These are phyloP conservation scores for Aporrectodea caliginosa DNA, from an alignment of 1,140 invertebrate species.

Conservation along the genomic window DNA sequence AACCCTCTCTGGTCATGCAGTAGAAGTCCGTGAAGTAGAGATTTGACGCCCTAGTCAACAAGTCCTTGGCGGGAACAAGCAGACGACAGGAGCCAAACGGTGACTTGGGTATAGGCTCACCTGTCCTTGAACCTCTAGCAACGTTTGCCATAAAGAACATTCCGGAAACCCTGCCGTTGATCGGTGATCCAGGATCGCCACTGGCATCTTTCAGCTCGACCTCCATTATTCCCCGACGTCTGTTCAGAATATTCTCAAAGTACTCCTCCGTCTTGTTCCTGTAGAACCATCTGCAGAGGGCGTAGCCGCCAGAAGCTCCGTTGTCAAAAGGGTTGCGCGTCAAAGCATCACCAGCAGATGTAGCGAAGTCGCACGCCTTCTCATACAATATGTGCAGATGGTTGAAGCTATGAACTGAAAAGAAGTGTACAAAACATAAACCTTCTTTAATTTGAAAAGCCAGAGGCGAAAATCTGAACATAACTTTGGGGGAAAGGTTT, in stretches of 20 bases:
- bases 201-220: slow-evolving; percentile 5
- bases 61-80: background rate
- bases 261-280: slow-evolving; percentile 15
- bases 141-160: slow-evolving; percentile 16
- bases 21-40: slow-evolving; percentile 44
- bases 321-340: too few relatives aligned
- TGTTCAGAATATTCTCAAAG: background rate
- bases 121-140: background rate
- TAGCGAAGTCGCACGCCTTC: too few relatives aligned
- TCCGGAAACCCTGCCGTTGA: slow-evolving; percentile 13
- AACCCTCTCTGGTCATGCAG: slow-evolving; percentile 34
- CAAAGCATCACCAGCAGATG: too few relatives aligned
- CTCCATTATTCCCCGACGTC: background rate
- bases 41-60: slow-evolving; percentile 13
- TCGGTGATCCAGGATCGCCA: slow-evolving; percentile 17
- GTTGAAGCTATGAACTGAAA: too few relatives aligned
- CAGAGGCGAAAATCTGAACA: too few relatives aligned
- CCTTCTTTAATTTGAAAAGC: too few relatives aligned
- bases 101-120: background rate
- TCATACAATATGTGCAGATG: too few relatives aligned
- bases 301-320: too few relatives aligned
- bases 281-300: slow-evolving; percentile 5
- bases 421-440: too few relatives aligned
- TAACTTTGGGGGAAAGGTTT: too few relatives aligned
- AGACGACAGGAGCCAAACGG: background rate